Conservation (phyloP, 2,797 vertebrate species). For the Siniperca undulata region DNA sequence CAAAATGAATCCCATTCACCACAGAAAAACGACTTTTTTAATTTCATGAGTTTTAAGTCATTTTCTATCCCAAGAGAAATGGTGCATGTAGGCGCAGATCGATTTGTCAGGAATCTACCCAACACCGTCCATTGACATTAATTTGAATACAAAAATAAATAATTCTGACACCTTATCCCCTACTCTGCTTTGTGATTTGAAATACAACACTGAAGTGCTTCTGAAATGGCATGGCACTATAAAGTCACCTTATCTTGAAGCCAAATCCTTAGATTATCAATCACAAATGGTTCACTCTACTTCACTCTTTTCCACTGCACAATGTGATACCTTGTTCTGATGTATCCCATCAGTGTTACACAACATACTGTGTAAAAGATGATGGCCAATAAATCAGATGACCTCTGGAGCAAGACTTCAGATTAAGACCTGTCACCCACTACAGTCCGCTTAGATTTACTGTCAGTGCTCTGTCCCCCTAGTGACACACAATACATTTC, state of each 20-base stretch:
- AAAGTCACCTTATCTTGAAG: constrained; percentile 65
- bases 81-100: background rate
- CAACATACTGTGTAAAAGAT: constrained; percentile 68
- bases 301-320: constrained; percentile 41
- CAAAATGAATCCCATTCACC: constrained; percentile 13
- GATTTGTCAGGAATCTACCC: constrained; percentile 23
- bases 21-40: background rate
- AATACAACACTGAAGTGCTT: constrained; percentile 39
- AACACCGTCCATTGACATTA: constrained; percentile 17
- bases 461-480: constrained; percentile 32
- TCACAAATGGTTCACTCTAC: constrained; percentile 57
- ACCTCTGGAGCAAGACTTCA: constrained; percentile 72
- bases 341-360: constrained; percentile 68
- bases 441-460: constrained; percentile 63
- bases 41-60: background rate
- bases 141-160: constrained; percentile 55
- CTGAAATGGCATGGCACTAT: constrained; percentile 51
- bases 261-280: constrained; percentile 64
- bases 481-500: constrained; percentile 45
- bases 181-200: constrained; percentile 34
- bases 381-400: constrained; percentile 75
- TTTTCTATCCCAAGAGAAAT: constrained; percentile 17
- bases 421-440: constrained; percentile 71
- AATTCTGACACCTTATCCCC: constrained; percentile 22
- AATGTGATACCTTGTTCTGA: constrained; percentile 55